Conservation (phyloP, 2,113 vertebrate genomes). For the Ahaetulla prasina region DNA sequence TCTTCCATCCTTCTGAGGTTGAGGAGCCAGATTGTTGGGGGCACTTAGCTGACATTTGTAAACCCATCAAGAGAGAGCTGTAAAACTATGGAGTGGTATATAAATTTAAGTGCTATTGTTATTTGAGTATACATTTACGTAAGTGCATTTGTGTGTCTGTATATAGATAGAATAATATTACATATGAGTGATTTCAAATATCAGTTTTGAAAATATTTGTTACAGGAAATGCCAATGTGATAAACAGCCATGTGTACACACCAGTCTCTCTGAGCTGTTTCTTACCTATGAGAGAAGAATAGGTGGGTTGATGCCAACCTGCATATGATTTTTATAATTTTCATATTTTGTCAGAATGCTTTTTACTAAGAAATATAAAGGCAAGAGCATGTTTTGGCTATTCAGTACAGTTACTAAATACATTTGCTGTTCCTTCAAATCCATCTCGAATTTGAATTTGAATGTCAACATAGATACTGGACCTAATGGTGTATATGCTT, state of each 20-base stretch:
- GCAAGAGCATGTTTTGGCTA: background rate
- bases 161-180: background rate
- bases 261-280: background rate
- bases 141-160: background rate
- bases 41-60: too few relatives aligned
- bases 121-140: background rate
- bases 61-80: too few relatives aligned
- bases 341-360: background rate
- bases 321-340: slow-evolving; percentile 4
- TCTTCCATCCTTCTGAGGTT: background rate
- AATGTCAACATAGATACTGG: background rate
- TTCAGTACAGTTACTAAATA: background rate
- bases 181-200: background rate
- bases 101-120: too few relatives aligned
- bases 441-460: background rate
- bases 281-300: background rate
- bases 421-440: background rate
- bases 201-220: background rate
- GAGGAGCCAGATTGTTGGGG: too few relatives aligned
- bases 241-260: background rate
- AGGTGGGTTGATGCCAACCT: background rate
- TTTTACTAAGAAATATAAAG: background rate
- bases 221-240: background rate
- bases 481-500: background rate
- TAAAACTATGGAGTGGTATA: too few relatives aligned